Evolutionary conservation across 1,140 invertebrate species (phyloP).

Genomic region (Drosophila ohnishii): DNA sequence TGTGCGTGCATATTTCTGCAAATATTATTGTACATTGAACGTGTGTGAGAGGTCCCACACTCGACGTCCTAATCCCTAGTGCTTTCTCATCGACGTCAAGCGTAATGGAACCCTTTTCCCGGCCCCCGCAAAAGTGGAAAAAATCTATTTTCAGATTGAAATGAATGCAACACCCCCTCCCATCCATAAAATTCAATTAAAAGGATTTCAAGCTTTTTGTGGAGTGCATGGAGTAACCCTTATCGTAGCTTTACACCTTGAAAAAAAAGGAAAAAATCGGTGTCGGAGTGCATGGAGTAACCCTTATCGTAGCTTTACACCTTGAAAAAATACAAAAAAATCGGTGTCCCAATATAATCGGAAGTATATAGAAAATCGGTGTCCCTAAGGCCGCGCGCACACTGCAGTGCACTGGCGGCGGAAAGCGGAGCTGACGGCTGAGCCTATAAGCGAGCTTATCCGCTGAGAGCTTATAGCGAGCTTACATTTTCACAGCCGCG

Average conservation of each 20-base stretch:
- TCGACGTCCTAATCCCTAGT: neutral
- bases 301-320: neutral
- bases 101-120: neutral
- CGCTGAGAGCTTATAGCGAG: too few relatives aligned
- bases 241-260: neutral
- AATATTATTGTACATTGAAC: constrained; percentile 4
- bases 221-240: neutral
- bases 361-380: too few relatives aligned
- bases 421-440: too few relatives aligned
- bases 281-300: neutral
- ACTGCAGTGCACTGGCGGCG: too few relatives aligned
- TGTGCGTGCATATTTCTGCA: neutral
- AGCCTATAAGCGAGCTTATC: too few relatives aligned
- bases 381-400: too few relatives aligned
- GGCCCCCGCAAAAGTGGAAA: neutral
- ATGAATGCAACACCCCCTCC: neutral
- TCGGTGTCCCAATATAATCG: too few relatives aligned
- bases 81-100: neutral
- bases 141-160: constrained; percentile 1
- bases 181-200: neutral
- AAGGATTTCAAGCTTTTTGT: neutral
- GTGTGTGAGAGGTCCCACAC: neutral
- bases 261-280: too few relatives aligned
- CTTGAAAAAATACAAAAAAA: too few relatives aligned
- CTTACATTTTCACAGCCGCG: too few relatives aligned